Evolutionary conservation across 2,113 vertebrate genomes (phyloP), one percentile per base, ranked within the genome.

Genomic region (Cisticola juncidis): DNA sequence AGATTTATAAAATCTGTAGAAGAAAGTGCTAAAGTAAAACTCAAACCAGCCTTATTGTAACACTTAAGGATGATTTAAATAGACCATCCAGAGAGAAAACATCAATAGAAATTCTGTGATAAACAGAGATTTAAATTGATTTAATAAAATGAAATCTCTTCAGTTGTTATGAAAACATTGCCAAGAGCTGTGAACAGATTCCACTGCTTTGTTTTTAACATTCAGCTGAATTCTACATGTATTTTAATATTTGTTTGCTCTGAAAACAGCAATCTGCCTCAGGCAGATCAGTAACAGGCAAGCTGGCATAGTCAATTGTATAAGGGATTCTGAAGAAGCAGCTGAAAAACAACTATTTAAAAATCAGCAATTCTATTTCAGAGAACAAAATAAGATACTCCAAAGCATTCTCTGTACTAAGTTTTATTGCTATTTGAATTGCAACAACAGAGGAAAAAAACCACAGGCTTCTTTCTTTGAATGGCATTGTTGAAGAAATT

Each of bases 211-310:
- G 12, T 65, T 82, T 88, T 68, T 68, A 91, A 47, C 25, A 54
- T 53, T 48, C 64, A 81, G 23, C 33, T 70, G 62, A 66, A 51
- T 86, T 93, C 58, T 62, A 36, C 0, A 0, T 70, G 26, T 42
- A 42, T 48, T 88, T 72, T 61, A 53, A 13, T 61, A 81, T 77
- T 58, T 76, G 15, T 77, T 86, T 92, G 33, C 69, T 89, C 54
- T 66, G 61, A 60, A 89, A 94, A 45, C 33, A 85, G 44, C 22
- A 12, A 36, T 60, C 24, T 76, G 29, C 57, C 48, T 74, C 35
- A 25, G 62, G 76, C 64, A 78, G 24, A 51, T 85, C 22, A 53
- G 31, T 26, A 50, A 65, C 31, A 70, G 62, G 68, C 54, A 70
- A 57, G 18, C 38, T 81, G 50, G 36, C 29, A 38, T 25, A 33